phyloP scores from a whole-genome alignment of 2,113 vertebrate species.

The Scolopax mira region DNA sequence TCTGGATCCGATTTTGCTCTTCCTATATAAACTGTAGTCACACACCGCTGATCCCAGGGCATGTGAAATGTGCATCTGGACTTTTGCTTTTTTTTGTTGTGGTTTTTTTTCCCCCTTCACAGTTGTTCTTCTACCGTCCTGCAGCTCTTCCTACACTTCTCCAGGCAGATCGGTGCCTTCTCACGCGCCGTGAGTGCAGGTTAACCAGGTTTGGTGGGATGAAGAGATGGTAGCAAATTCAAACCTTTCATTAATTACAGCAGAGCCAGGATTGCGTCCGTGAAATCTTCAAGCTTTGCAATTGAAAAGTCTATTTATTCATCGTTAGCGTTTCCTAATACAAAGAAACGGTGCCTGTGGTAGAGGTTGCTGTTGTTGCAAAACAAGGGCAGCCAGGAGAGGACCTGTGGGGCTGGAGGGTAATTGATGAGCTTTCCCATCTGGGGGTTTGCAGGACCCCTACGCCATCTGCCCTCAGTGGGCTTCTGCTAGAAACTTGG shows the following conservation, averaged over 20 bases:
- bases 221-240: not conserved
- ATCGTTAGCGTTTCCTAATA: not conserved
- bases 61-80: conserved; percentile 42
- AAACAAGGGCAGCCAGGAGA: not conserved
- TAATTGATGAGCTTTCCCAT: conserved; percentile 4
- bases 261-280: not conserved
- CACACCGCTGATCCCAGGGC: conserved; percentile 56
- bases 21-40: conserved; percentile 55
- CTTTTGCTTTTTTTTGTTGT: not conserved
- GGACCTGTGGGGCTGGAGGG: not conserved
- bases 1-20: conserved; percentile 59
- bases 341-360: not conserved
- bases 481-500: not conserved
- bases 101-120: rapidly evolving
- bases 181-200: rapidly evolving
- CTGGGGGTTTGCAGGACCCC: not conserved
- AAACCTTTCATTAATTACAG: not conserved
- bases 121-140: not conserved
- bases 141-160: not conserved
- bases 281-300: not conserved
- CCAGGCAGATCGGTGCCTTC: not conserved
- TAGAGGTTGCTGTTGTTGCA: not conserved
- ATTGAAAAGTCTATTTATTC: not conserved
- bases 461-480: not conserved
- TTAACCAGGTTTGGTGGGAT: not conserved